Evolutionary conservation across 2,888 invertebrate genomes (phyloP).

Genomic region (Limnephilus lunatus): DNA sequence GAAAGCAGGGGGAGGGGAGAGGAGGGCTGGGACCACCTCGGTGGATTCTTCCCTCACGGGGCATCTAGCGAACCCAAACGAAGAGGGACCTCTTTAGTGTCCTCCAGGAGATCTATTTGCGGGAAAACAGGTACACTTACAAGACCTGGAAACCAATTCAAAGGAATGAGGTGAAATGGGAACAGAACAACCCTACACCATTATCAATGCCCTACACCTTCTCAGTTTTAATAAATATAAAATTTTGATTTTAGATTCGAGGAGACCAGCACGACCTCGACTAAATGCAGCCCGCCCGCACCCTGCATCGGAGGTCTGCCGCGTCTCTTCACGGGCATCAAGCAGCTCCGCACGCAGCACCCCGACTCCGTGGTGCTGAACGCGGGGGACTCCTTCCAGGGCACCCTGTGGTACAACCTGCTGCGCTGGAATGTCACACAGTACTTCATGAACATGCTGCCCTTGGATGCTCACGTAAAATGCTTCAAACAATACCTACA

Average conservation of each 20-base stretch:
- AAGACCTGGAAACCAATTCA: no score
- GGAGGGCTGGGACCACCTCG: no score
- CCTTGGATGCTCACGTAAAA: constrained; percentile 87
- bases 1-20: no score
- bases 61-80: no score
- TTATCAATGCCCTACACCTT: no score
- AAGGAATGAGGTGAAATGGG: no score
- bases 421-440: constrained; percentile 86
- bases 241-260: constrained; percentile 76
- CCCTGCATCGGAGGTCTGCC: constrained; percentile 85
- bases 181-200: no score
- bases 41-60: no score
- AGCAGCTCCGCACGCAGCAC: constrained; percentile 72
- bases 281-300: constrained; percentile 75
- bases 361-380: constrained; percentile 82
- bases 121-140: no score
- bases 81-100: no score
- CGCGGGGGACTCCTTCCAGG: constrained; percentile 84
- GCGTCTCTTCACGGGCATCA: constrained; percentile 79
- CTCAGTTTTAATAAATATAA: no score
- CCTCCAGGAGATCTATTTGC: no score
- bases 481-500: not conserved
- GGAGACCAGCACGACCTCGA: constrained; percentile 78
- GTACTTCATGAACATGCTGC: constrained; percentile 86
- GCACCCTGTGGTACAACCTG: constrained; percentile 78